phyloP scores from a whole-genome alignment of 2,113 vertebrate genomes.

The Suricata suricatta region DNA sequence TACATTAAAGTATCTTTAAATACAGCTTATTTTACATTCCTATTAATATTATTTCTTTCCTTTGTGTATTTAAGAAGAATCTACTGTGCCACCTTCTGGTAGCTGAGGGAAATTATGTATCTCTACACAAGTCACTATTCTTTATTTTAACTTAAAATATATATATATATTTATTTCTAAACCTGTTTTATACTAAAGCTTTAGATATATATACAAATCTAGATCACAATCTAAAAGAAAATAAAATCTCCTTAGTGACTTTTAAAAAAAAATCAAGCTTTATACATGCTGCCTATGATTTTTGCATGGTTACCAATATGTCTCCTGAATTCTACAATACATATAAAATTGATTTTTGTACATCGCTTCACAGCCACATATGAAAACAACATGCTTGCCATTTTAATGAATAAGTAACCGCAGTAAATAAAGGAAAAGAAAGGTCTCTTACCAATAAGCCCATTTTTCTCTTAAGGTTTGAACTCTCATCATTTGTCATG shows the following conservation, averaged over 20 bases:
- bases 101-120: slow-evolving; percentile 68
- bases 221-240: slow-evolving; percentile 51
- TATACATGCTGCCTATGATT: slow-evolving; percentile 67
- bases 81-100: slow-evolving; percentile 78
- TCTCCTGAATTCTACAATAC: slow-evolving; percentile 78
- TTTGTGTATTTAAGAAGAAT: slow-evolving; percentile 75
- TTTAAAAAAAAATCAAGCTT: slow-evolving; percentile 34
- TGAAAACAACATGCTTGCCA: slow-evolving; percentile 69
- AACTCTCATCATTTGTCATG: slow-evolving; percentile 82
- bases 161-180: slow-evolving; percentile 52
- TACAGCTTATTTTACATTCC: slow-evolving; percentile 72
- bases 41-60: slow-evolving; percentile 69
- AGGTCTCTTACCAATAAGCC: slow-evolving; percentile 77
- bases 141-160: slow-evolving; percentile 77
- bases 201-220: slow-evolving; percentile 47
- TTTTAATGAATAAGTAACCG: slow-evolving; percentile 69
- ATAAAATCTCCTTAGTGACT: slow-evolving; percentile 43
- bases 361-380: slow-evolving; percentile 67
- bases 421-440: slow-evolving; percentile 71
- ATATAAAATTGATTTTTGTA: slow-evolving; percentile 77
- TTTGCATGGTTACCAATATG: slow-evolving; percentile 78
- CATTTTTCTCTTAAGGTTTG: slow-evolving; percentile 80
- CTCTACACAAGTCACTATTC: slow-evolving; percentile 70
- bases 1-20: slow-evolving; percentile 70
- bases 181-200: slow-evolving; percentile 59